A percentile compares a stretch with the other conserved stretches of the same genome.
phyloP scores from a whole-genome alignment of 2,113 vertebrate species.

The Acanthisitta chloris region DNA sequence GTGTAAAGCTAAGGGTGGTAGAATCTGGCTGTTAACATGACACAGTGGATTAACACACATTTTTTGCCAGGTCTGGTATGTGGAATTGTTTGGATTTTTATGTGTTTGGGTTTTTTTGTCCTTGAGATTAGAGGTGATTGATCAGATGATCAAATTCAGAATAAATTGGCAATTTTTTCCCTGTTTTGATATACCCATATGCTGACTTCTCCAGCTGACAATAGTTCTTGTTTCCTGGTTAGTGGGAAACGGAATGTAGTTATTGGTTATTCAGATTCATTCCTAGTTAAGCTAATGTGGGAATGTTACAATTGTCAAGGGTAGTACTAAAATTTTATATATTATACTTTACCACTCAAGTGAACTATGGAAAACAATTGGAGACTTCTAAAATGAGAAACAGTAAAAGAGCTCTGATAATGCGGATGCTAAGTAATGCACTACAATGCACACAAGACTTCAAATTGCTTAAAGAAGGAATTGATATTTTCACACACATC shows the following conservation, averaged over 20 bases:
- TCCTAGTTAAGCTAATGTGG: not conserved
- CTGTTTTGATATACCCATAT: not conserved
- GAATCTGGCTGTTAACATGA: not conserved
- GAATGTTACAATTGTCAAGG: not conserved
- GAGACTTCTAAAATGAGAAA: not conserved
- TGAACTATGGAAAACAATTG: not conserved
- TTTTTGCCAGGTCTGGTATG: not conserved
- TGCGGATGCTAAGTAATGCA: not conserved
- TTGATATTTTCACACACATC: not conserved
- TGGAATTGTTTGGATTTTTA: not conserved
- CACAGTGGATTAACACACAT: not conserved
- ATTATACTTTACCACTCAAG: not conserved
- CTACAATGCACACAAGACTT: not conserved
- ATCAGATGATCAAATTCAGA: not conserved
- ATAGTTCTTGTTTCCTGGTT: not conserved
- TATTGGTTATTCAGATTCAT: not conserved
- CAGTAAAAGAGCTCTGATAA: not conserved
- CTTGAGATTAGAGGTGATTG: not conserved
- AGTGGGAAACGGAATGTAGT: not conserved
- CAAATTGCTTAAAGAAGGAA: not conserved
- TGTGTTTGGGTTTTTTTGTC: not conserved
- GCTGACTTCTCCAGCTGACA: not conserved
- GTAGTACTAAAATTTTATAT: not conserved
- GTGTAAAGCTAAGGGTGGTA: not conserved
- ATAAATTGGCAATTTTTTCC: fast-evolving